Conservation (phyloP, 2,113 vertebrate genomes). For the Girardinichthys multiradiatus region DNA sequence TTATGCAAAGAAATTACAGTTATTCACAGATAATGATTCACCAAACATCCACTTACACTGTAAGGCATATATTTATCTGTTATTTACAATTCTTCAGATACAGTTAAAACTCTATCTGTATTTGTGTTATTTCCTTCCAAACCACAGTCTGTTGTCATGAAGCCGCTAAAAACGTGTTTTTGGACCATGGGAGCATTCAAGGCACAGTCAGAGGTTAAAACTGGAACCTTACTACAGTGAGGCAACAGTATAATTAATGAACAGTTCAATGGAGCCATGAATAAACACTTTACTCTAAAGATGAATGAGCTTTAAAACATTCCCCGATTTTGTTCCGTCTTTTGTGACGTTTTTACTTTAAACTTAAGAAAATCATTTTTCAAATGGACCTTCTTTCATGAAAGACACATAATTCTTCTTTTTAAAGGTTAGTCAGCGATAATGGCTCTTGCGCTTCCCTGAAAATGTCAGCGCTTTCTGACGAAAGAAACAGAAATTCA, state of each 20-base stretch:
- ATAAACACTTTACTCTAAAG: neutral
- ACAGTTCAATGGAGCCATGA: neutral
- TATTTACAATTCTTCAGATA: too few species aligned
- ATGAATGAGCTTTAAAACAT: neutral
- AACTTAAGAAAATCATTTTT: neutral
- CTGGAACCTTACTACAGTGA: neutral
- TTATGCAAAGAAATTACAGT: too few species aligned
- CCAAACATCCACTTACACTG: too few species aligned
- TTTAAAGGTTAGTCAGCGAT: constrained; percentile 53
- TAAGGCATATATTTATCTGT: too few species aligned
- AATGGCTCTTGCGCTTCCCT: constrained; percentile 39
- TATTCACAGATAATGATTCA: too few species aligned
- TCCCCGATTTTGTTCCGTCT: neutral
- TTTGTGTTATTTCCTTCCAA: too few species aligned
- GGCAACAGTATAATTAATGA: neutral
- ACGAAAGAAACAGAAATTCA: constrained; percentile 63
- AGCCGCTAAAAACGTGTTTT: too few species aligned
- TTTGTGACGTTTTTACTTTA: constrained; percentile 4
- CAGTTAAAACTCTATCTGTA: too few species aligned
- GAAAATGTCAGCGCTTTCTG: constrained; percentile 72
- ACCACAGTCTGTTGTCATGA: too few species aligned
- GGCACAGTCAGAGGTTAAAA: neutral
- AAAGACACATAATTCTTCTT: constrained; percentile 47
- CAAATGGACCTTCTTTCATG: constrained; percentile 7
- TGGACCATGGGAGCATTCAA: too few species aligned